Conservation (phyloP, 2,888 invertebrate species). For the Steromphala cineraria region DNA sequence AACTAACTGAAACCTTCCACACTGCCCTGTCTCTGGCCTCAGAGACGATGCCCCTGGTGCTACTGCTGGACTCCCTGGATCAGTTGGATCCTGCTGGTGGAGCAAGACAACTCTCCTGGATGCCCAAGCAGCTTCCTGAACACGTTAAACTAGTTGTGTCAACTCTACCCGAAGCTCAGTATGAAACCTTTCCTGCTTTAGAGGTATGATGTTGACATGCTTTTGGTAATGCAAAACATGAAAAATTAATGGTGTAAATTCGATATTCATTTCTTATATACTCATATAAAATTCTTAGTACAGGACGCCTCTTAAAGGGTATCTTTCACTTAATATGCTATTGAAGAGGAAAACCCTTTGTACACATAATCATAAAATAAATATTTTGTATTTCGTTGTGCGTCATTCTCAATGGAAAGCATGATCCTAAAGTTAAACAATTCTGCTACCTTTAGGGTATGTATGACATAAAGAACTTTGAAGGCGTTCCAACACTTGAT, state of each 20-base stretch:
- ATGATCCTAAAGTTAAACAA: too few relatives aligned
- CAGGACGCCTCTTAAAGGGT: too few relatives aligned
- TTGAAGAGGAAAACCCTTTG: too few relatives aligned
- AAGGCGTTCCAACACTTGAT: conserved; percentile 30
- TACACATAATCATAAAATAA: too few relatives aligned
- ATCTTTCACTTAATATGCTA: too few relatives aligned
- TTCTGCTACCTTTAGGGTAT: background rate
- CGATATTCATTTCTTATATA: too few relatives aligned
- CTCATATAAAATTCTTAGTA: too few relatives aligned
- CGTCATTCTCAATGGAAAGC: too few relatives aligned
- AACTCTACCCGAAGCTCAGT: conserved; percentile 56
- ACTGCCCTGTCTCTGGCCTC: conserved; percentile 38
- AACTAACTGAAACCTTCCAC: conserved; percentile 47
- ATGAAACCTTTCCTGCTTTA: conserved; percentile 55
- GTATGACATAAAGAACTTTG: background rate
- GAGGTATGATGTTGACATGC: conserved; percentile 51
- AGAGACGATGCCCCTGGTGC: conserved; percentile 40
- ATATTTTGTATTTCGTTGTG: too few relatives aligned
- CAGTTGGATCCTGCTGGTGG: conserved; percentile 57
- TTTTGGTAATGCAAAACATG: too few relatives aligned
- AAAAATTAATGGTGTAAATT: too few relatives aligned
- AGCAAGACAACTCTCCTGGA: conserved; percentile 61
- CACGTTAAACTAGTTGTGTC: conserved; percentile 63
- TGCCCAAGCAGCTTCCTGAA: conserved; percentile 53
- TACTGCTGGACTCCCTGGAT: conserved; percentile 64